These are phyloP conservation scores for Dastarcus helophoroides DNA, from an alignment of 2,888 invertebrate genomes.

Conservation along the genomic window DNA sequence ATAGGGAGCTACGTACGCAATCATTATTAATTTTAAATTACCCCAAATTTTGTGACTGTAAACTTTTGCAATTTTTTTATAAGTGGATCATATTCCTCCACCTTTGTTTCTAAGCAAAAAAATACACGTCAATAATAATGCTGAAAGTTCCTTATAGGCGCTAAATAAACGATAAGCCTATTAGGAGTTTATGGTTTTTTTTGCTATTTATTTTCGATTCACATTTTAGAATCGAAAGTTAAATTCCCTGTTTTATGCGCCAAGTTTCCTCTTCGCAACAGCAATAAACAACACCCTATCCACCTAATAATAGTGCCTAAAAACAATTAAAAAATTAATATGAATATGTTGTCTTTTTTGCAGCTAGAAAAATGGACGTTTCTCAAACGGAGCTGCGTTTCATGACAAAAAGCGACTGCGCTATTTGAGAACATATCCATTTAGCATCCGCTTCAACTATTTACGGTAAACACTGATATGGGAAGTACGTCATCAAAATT, in stretches of 20 bases:
- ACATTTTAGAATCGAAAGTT: too few species aligned
- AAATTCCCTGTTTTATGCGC: too few species aligned
- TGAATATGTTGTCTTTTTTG: slow-evolving; percentile 13
- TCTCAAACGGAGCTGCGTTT: slow-evolving; percentile 25
- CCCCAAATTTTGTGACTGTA: too few species aligned
- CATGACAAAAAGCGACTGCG: slow-evolving; percentile 29
- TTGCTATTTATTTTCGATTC: too few species aligned
- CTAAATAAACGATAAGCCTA: too few species aligned
- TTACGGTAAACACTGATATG: slow-evolving; percentile 35
- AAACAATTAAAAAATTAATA: background rate
- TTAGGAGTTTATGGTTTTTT: background rate
- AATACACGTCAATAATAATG: too few species aligned
- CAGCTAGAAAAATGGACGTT: slow-evolving; percentile 23
- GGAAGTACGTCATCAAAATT: slow-evolving; percentile 59
- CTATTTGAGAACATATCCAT: slow-evolving; percentile 24
- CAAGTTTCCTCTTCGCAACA: slow-evolving; percentile 1
- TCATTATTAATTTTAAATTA: too few species aligned
- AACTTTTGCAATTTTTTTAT: too few species aligned
- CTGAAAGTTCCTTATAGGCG: too few species aligned
- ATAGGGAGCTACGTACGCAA: too few species aligned
- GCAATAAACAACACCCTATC: background rate
- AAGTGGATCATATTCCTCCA: too few species aligned
- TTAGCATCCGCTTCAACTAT: slow-evolving; percentile 10
- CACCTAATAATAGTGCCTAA: background rate
- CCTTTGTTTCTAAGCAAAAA: too few species aligned